Conservation (phyloP, 2,113 vertebrate species). For the Phainopepla nitens region DNA sequence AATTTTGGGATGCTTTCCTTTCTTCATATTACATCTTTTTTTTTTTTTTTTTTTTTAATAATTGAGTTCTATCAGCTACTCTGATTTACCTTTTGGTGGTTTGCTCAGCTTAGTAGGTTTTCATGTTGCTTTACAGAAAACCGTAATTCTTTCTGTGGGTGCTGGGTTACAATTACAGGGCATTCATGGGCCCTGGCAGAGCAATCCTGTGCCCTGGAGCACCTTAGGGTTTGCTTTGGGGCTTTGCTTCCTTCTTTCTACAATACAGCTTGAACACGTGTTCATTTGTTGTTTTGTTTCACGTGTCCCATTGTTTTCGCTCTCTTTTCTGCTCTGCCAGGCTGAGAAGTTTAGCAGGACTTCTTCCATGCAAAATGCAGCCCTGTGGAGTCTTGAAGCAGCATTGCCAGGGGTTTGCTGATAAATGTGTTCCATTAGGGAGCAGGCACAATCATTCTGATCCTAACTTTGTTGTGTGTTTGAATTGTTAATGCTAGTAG, state of each 20-base stretch:
- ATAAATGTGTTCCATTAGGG: background rate
- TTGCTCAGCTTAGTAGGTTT: background rate
- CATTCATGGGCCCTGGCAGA: slow-evolving; percentile 37
- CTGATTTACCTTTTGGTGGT: background rate
- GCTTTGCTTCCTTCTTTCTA: background rate
- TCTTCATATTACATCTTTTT: background rate
- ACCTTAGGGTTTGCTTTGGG: background rate
- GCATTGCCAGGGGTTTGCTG: background rate
- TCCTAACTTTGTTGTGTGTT: background rate
- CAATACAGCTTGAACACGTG: background rate
- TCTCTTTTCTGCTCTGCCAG: background rate
- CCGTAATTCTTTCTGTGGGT: background rate
- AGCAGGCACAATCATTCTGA: background rate
- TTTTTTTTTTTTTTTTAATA: background rate
- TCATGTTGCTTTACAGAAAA: background rate
- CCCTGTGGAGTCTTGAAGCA: background rate
- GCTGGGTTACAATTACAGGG: background rate
- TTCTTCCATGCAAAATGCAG: background rate
- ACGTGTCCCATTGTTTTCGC: accelerated
- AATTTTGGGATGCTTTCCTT: background rate
- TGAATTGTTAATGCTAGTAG: background rate
- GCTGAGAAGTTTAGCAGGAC: background rate
- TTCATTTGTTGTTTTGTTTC: background rate
- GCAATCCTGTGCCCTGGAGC: background rate
- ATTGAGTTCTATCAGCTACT: background rate